Evolutionary conservation across 2,888 invertebrate genomes (phyloP), one percentile per base, ranked within the genome.

Genomic region (Tribolium freemani): DNA sequence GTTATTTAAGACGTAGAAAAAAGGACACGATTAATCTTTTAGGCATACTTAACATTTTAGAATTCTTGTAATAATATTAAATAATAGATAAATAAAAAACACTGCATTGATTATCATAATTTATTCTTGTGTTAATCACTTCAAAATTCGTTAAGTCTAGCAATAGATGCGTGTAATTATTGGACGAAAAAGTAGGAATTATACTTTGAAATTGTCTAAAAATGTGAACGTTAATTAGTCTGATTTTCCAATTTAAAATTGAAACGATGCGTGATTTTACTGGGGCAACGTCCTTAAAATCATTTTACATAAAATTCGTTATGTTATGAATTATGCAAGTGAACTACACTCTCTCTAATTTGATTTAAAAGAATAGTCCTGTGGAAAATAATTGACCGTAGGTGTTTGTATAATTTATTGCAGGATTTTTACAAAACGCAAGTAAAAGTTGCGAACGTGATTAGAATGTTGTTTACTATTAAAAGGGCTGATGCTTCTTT

Each of bases 271-370:
- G 69, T 69, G 69, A 60, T 60, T 61, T 69, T 48, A 61, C 38
- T 61, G 51, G 61, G 46, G 53, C 61, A 69, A 68, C 38, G 68
- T 57, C 13, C 68, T 68, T 11, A 11, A 26, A 57, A 46, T 68
- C 8, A 57, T 20, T 64, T 64, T 26, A 54, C 54, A 68, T 48
- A 48, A 68, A 54, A 57, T 54, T 64, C 13, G 50, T 63, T 68
- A 61, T 61, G 54, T 21, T 31, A 61, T 46, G 56, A 70, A 70
- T 71, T 71, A 71, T 71, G 63, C 63, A 70, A 70, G 50, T 63
- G 21, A 26, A 44, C 50, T 60, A 5, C 31, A 10, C 56, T 45
- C 64, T 63, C 64, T 64, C 57, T 57, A 56, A 67, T 56, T 56
- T 13, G 21, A 11, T 30, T 5, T 20, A 16, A 61, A 58, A 61